These are phyloP conservation scores for Clamator glandarius DNA, from an alignment of 2,797 vertebrate species.

Conservation along the genomic window DNA sequence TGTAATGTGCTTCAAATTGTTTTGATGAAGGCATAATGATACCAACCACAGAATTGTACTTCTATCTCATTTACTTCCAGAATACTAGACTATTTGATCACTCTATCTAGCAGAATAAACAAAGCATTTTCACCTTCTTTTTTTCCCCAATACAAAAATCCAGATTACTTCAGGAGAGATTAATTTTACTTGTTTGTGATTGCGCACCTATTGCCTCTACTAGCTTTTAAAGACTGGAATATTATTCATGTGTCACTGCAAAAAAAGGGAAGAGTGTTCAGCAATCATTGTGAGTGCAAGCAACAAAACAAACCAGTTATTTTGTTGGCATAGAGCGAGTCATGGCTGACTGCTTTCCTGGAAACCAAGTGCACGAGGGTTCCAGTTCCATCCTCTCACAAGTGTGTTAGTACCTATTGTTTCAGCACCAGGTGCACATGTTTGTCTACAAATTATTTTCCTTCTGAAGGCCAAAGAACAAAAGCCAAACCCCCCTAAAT, in stretches of 20 bases:
- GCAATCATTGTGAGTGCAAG: neutral
- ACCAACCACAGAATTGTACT: neutral
- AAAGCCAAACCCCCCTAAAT: conserved; percentile 39
- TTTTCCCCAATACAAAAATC: neutral
- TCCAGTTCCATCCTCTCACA: conserved; percentile 20
- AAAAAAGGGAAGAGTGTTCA: neutral
- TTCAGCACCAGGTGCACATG: conserved; percentile 63
- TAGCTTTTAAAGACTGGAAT: neutral
- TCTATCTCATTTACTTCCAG: neutral
- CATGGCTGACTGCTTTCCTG: conserved; percentile 42
- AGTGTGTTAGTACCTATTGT: conserved; percentile 66
- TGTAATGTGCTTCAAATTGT: neutral
- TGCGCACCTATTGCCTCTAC: neutral
- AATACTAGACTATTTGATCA: neutral
- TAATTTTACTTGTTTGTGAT: rapidly evolving
- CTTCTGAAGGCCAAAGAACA: conserved; percentile 58
- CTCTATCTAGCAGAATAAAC: neutral
- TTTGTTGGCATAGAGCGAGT: neutral
- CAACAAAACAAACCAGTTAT: neutral
- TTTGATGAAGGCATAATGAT: neutral
- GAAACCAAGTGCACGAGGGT: conserved; percentile 8
- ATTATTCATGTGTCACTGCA: neutral
- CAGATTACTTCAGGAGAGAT: neutral
- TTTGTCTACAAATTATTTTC: conserved; percentile 68
- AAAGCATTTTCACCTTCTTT: neutral